Percentiles rank a stretch among this genome's conserved stretches.
These are phyloP conservation scores for Trissolcus brochymenae DNA, from an alignment of 2,888 invertebrate genomes.

Conservation along the genomic window DNA sequence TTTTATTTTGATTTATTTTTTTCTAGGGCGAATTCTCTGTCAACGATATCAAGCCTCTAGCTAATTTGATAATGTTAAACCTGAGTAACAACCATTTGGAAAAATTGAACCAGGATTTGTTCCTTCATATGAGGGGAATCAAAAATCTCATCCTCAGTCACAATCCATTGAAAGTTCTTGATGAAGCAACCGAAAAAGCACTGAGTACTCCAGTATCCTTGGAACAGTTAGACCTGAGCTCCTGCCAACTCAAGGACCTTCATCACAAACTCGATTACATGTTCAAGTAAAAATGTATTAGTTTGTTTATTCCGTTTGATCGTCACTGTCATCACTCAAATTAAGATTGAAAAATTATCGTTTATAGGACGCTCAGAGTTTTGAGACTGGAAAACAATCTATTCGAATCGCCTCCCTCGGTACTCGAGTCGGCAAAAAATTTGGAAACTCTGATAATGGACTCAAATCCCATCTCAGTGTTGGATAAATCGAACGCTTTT, in stretches of 20 bases:
- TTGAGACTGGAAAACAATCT: slow-evolving; percentile 84
- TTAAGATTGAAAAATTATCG: background rate
- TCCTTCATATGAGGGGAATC: slow-evolving; percentile 85
- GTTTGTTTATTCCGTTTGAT: background rate
- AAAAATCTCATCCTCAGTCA: slow-evolving; percentile 83
- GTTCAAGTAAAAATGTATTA: slow-evolving; percentile 5
- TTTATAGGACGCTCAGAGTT: slow-evolving; percentile 78
- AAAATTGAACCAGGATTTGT: slow-evolving; percentile 83
- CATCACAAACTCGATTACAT: slow-evolving; percentile 76
- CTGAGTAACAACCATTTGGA: slow-evolving; percentile 85
- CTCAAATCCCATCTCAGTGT: slow-evolving; percentile 82
- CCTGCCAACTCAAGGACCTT: slow-evolving; percentile 80
- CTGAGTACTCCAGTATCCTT: slow-evolving; percentile 81
- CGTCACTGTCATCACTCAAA: background rate
- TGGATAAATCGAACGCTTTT: slow-evolving; percentile 79
- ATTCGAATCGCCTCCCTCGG: slow-evolving; percentile 80
- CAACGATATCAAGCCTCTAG: slow-evolving; percentile 80
- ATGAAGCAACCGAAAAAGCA: slow-evolving; percentile 80
- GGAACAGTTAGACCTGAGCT: slow-evolving; percentile 85
- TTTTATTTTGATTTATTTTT: background rate
- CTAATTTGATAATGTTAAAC: slow-evolving; percentile 79
- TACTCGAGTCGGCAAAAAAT: slow-evolving; percentile 80
- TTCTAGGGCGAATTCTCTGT: slow-evolving; percentile 76
- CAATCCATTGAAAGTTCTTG: slow-evolving; percentile 85
- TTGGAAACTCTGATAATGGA: slow-evolving; percentile 82